Base-by-base conservation (phyloP, 2,113 vertebrate species). In the Sus scrofa region DNA sequence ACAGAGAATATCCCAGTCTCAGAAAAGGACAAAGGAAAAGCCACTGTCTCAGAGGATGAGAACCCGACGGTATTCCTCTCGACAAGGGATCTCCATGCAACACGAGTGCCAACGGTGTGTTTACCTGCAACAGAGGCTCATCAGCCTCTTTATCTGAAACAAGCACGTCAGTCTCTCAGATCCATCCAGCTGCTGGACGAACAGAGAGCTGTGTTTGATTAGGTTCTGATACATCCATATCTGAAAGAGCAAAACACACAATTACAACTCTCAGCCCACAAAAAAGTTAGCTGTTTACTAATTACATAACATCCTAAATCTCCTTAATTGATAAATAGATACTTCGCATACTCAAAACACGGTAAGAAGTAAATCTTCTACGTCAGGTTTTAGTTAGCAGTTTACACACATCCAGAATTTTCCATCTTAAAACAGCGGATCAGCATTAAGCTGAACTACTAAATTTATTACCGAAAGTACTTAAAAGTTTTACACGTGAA, bases 61-160 rank as follows among this genome's bases (percentile, higher is more conserved):
- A 34, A 39, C 34, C 6, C 19, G 75, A 87, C 44, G 11, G 19
- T 34, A 3, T 3, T 88, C 26, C 4, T 30, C 16, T 34, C 94
- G 65, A 34, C 44, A 19, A 30, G 32, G 50, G 94, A 44, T 94
- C 79, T 94, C 92, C 24, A 85, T 16, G 0, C 18, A 20, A 54
- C 4, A 30, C 7, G 1, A 1, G 30, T 93, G 65, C 30, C 44
- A 37, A 20, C 50, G 9, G 58, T 0, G 11, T 32, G 87, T 37
- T 98, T 99, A 99, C 99, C 99, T 99, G 99, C 99, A 99, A 98
- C 99, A 99, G 67, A 99, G 99, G 89, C 99, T 99, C 98, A 99
- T 98, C 92, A 99, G 98, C 97, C 99, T 99, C 98, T 99, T 99
- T 98, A 99, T 99, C 97, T 99, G 99, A 99, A 99, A 99, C 91